Base-by-base conservation (phyloP, 2,888 invertebrate genomes). In the Troglohyphantes excavatus region DNA sequence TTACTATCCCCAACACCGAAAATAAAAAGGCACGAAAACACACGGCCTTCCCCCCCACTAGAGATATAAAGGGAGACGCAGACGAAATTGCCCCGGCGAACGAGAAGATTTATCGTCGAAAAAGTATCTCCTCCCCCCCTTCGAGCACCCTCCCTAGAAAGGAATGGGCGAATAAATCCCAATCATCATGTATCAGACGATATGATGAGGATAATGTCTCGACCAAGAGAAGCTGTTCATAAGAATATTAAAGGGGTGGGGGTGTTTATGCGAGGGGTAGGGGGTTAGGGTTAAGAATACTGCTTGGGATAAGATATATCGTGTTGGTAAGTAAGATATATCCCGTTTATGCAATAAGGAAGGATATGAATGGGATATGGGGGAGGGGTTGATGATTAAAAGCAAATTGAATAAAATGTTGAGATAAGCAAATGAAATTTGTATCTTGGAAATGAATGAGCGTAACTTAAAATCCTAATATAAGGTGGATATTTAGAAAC, bases 121-220 rank as follows among this genome's bases (percentile, higher is more conserved):
- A 46, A 72, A 72, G 72, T 43, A 72, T 72, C 43, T 43, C 21
- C 23, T 26, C 46, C 17, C 46, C 46, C 53, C 39, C 39, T 39
- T 11, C 11, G 21, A n/a, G n/a, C n/a, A n/a, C n/a, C n/a, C n/a
- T n/a, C 33, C 11, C 17, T 29, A 1, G 19, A 33, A 68, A 68
- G 29, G 33, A 26, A 72, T 43, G 46, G 72, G 9, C 43, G 46
- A 72, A 72, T 72, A 72, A 72, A 46, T 72, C 46, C 72, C 72
- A 72, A 72, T 72, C 43, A 72, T 72, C 72, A 72, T 72, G 72
- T 23, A 72, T 72, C 72, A 46, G 72, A 72, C 23, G 72, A 72
- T 43, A 72, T 46, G 46, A 17, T 46, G 46, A 5, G 46, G 72
- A 53, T 53, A 53, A 53, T 53, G 53, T 53, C n/a, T 13, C 1